Percentiles rank a stretch among this genome's conserved stretches.
These are phyloP conservation scores for Vidua macroura DNA, from an alignment of 2,113 vertebrate species.

Conservation along the genomic window DNA sequence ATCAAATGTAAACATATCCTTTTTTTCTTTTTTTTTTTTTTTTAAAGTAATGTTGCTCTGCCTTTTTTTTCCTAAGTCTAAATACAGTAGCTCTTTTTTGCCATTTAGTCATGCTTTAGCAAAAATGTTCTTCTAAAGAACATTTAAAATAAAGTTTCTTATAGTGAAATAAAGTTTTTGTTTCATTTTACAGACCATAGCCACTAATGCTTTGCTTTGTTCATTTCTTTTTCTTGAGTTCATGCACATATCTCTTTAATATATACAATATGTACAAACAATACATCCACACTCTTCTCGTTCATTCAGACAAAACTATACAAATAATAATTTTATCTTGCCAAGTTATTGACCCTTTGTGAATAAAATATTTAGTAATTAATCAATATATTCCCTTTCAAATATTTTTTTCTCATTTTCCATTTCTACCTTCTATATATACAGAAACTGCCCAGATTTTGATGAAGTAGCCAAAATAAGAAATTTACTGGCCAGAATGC, in stretches of 20 bases:
- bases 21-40: conserved; percentile 65
- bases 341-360: conserved; percentile 97
- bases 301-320: conserved; percentile 99
- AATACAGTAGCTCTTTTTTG: conserved; percentile 96
- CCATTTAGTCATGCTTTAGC: conserved; percentile 99
- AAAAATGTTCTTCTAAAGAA: conserved; percentile 99
- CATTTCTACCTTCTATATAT: conserved; percentile 93
- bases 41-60: conserved; percentile 89
- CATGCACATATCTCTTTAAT: conserved; percentile 99
- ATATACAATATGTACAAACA: conserved; percentile 99
- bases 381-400: conserved; percentile 96
- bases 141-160: conserved; percentile 99
- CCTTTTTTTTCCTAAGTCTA: conserved; percentile 97
- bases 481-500: conserved; percentile 96
- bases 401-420: conserved; percentile 90
- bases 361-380: conserved; percentile 97
- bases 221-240: conserved; percentile 93
- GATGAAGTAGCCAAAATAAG: conserved; percentile 95
- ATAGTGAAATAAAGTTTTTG: conserved; percentile 99
- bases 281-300: conserved; percentile 96
- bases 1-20: conserved; percentile 92
- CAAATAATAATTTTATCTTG: conserved; percentile 98
- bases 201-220: conserved; percentile 97
- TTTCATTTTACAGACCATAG: conserved; percentile 99
- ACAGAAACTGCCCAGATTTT: conserved; percentile 90